Base-by-base conservation (phyloP, 2,113 vertebrate genomes). In the Epinephelus cyanopodus region DNA sequence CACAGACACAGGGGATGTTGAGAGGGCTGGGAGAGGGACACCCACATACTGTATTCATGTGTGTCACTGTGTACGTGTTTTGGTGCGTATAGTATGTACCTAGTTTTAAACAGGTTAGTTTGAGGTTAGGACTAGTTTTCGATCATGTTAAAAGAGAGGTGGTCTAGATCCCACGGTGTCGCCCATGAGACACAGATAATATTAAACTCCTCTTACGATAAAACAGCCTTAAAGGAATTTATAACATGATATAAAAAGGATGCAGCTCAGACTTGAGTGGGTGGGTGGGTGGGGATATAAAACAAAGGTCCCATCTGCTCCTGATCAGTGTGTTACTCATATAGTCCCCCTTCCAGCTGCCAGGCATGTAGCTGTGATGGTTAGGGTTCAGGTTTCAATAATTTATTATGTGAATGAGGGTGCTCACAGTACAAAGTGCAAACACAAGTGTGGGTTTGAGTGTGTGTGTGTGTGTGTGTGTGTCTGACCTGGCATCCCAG, bases 401-500 rank as follows among this genome's bases (percentile, higher is more conserved):
- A 42, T 2, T 71, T n/a, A n/a, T 70, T 21, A 60, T 33, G 8
- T 66, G 15, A 78, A 4, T 42, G 6, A 18, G 39, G 21, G 4
- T 60, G 6, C 4, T 53, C 39, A 79, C n/a, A 39, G 7, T n/a
- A n/a, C 12, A 53, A 53, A 18, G n/a, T 25, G 39, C 47, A 45
- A 45, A 45, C 42, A 45, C 33, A 37, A 37, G 21, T 71, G 42
- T 68, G 2, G 27, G 23, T 54, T 39, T 61, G 18, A 21, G 39
- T 64, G 70, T 48, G 47, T 63, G 58, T 74, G 45, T 63, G 58
- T 74, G n/a, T n/a, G n/a, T n/a, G n/a, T n/a, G n/a, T n/a, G n/a
- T n/a, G n/a, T n/a, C n/a, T n/a, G n/a, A n/a, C 98, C 98, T 99
- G 98, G 73, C 98, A 99, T 12, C 98, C 98, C 0, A 99, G 94